These are phyloP conservation scores for Sycophaga agraensis DNA, from an alignment of 1,140 invertebrate species.

Conservation along the genomic window DNA sequence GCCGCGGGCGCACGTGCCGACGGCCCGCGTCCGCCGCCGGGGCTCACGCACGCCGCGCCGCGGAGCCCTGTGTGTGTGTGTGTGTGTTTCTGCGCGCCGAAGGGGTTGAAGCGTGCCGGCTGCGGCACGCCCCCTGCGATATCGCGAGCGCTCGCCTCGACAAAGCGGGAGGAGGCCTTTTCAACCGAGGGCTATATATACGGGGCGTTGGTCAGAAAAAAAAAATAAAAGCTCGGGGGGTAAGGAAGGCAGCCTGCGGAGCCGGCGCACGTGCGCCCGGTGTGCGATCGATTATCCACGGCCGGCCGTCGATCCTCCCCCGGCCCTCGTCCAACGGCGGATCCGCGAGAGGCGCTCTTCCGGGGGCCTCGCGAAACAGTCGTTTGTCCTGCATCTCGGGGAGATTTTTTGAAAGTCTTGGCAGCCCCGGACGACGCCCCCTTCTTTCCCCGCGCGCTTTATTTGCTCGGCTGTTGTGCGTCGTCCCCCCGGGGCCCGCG, in stretches of 20 bases:
- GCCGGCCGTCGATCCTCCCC: no score
- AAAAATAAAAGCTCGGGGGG: not conserved
- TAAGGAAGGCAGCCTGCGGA: no score
- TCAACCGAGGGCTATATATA: no score
- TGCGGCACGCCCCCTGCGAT: no score
- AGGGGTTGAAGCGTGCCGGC: no score
- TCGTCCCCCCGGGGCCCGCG: not conserved
- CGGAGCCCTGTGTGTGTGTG: not conserved
- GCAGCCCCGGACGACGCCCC: no score
- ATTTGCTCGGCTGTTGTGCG: conserved; percentile 24
- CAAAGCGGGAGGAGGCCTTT: no score
- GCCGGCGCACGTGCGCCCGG: conserved; percentile 11
- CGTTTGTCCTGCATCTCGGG: conserved; percentile 51
- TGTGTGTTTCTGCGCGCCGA: not conserved
- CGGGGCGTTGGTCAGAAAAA: no score
- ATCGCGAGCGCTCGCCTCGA: no score
- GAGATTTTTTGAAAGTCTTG: conserved; percentile 50
- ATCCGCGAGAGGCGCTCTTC: no score
- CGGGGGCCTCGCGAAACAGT: conserved; percentile 49
- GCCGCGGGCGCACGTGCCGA: conserved; percentile 49
- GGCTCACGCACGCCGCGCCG: conserved; percentile 48
- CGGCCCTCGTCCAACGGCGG: no score
- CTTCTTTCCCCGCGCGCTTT: no score
- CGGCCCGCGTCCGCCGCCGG: conserved; percentile 43
- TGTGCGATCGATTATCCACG: conserved; percentile 44